Evolutionary conservation across 2,113 vertebrate species (phyloP), one percentile per base, ranked within the genome.

Genomic region (Lamprologus sp.): DNA sequence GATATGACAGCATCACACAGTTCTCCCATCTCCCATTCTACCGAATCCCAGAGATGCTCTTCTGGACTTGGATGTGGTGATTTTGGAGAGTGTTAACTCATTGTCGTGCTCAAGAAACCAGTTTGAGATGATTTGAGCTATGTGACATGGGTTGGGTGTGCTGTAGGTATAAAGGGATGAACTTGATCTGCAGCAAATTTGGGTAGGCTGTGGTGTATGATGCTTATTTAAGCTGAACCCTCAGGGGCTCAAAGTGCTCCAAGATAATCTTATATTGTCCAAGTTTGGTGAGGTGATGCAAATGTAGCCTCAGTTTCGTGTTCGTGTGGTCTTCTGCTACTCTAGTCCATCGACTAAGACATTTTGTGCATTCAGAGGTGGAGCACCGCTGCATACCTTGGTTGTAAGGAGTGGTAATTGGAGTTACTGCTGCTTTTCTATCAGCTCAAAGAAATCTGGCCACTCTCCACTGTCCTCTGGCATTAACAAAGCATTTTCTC

Each of bases 391-490:
- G 60, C 31, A 35, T 65, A 13, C 10, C 4, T 65, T 65, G 31
- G 31, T n/a, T 65, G 31, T 37, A n/a, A 65, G 31, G 1, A 37
- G 31, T 37, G 17, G 31, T 65, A 37, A 37, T 65, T 65, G 31
- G 60, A 65, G 17, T 65, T 65, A 35, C 9, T 37, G 4, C 31
- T 65, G 60, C 60, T 63, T 63, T 63, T 63, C 58, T 63, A 4
- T 63, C 28, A 63, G 28, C 58, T 63, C 15, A 63, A 33, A 63
- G 2, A 63, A 33, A 63, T 63, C 63, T 0, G 65, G 11, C 12
- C n/a, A 6, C 0, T 70, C n/a, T 70, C 35, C 5, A 0, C 37
- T 15, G 35, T 42, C 65, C 35, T 42, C 65, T 4, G 7, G 3
- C 7, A 1, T 70, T 42, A 70, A 42, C 35, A 23, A 23, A 42